These are phyloP conservation scores for Cerceris rybyensis DNA, from an alignment of 2,888 invertebrate genomes.

Conservation along the genomic window DNA sequence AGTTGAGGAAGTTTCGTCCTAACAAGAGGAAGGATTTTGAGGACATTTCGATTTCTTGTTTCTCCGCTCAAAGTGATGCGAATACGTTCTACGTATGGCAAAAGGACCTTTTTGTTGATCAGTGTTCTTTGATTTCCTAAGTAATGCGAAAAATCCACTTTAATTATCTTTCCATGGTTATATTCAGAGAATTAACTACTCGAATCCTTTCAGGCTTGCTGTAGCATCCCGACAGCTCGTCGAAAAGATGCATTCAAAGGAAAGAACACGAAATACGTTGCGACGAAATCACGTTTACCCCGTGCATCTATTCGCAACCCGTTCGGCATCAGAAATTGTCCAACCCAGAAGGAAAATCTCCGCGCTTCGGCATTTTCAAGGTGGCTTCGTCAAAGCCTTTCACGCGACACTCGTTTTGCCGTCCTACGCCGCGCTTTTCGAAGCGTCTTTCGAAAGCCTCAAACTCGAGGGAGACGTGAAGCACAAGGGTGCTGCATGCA, in stretches of 20 bases:
- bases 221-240: too few species aligned
- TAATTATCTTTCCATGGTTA: too few species aligned
- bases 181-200: too few species aligned
- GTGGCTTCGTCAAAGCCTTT: slow-evolving; percentile 10
- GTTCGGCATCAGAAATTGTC: slow-evolving; percentile 23
- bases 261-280: slow-evolving; percentile 18
- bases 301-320: slow-evolving; percentile 5
- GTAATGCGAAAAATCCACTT: too few species aligned
- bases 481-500: neutral
- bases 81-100: too few species aligned
- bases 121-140: too few species aligned
- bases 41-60: too few species aligned
- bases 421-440: slow-evolving; percentile 25
- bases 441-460: slow-evolving; percentile 32
- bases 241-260: neutral
- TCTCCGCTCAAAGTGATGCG: too few species aligned
- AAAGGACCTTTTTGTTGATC: too few species aligned
- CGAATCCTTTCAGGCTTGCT: too few species aligned
- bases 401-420: neutral
- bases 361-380: slow-evolving; percentile 8
- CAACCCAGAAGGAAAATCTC: slow-evolving; percentile 12
- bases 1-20: too few species aligned
- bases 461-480: neutral
- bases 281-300: slow-evolving; percentile 29
- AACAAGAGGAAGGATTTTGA: too few species aligned